Evolutionary conservation across 2,797 vertebrate genomes (phyloP), one percentile per base, ranked within the genome.

Genomic region (Prionace glauca): DNA sequence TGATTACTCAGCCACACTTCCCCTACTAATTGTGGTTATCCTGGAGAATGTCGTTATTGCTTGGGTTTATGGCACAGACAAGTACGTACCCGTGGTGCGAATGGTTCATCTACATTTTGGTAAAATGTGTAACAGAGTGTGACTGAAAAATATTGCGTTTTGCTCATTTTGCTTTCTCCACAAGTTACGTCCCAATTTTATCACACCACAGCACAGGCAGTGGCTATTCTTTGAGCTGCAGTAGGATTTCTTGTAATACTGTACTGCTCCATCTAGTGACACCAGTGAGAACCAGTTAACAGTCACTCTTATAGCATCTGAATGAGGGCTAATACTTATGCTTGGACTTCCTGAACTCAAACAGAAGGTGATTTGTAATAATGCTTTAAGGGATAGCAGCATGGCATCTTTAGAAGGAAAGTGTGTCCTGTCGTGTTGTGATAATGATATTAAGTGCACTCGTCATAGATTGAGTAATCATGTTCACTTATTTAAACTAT

Each of bases 1-100:
- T 96, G 99, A 99, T 97, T 99, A 99, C 97, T 99, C 99, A 32
- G 99, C 99, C 72, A 99, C 99, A 2, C 95, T 99, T 96, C 99
- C 99, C 18, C 97, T 99, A 96, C 98, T 99, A 95, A 98, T 99
- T 26, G 98, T 99, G 74, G 99, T 99, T 74, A 97, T 99, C 95
- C 97, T 99, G 97, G 99, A 99, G 97, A 99, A 99, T 88, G 96
- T 99, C 96, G 98, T 99, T 0, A 97, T 99, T 50, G 98, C 98
- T 14, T 98, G 98, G 97, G 96, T 99, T 97, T 99, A 99, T 95
- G 99, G 99, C 86, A 98, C 98, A 71, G 98, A 99, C 96, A 99
- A 98, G 99, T 99, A 97, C 97, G 98, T 97, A 84, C 95, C 32
- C 24, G 24, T 65, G 22, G 11, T 12, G 24, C 71, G 16, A 56